Conservation (phyloP, 2,888 invertebrate species). For the Choristoneura rosaceana region DNA sequence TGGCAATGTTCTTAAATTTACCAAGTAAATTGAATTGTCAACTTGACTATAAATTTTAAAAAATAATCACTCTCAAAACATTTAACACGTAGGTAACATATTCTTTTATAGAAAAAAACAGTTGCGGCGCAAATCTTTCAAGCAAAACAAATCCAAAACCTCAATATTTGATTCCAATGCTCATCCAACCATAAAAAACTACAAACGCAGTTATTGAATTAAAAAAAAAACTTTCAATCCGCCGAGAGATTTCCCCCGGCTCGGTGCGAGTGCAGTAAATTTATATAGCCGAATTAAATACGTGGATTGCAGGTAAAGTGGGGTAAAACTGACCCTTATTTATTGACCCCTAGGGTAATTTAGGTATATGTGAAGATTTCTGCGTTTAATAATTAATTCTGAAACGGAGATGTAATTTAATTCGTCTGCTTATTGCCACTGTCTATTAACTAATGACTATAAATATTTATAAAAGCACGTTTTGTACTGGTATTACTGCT, state of each 20-base stretch:
- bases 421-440: not conserved
- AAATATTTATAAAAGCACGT: not conserved
- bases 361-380: constrained; percentile 29
- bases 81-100: not conserved
- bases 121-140: not conserved
- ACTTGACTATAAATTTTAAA: too few relatives aligned
- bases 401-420: not conserved
- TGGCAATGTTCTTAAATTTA: not conserved
- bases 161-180: constrained; percentile 8
- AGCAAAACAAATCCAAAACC: constrained; percentile 5
- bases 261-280: constrained; percentile 59
- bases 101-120: not conserved
- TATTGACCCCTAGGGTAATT: constrained; percentile 58
- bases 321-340: constrained; percentile 61
- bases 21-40: not conserved
- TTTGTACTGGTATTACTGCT: too few relatives aligned
- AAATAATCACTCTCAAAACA: not conserved
- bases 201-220: constrained; percentile 30
- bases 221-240: constrained; percentile 32
- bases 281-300: constrained; percentile 79
- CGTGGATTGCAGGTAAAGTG: constrained; percentile 78
- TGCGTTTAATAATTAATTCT: constrained; percentile 32
- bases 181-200: not conserved
- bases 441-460: not conserved
- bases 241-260: constrained; percentile 40